A percentile compares a stretch with the other conserved stretches of the same genome.
Evolutionary conservation across 92 coral and sea anemone species (phyloP).

Genomic region (Zoanthus sociatus): DNA sequence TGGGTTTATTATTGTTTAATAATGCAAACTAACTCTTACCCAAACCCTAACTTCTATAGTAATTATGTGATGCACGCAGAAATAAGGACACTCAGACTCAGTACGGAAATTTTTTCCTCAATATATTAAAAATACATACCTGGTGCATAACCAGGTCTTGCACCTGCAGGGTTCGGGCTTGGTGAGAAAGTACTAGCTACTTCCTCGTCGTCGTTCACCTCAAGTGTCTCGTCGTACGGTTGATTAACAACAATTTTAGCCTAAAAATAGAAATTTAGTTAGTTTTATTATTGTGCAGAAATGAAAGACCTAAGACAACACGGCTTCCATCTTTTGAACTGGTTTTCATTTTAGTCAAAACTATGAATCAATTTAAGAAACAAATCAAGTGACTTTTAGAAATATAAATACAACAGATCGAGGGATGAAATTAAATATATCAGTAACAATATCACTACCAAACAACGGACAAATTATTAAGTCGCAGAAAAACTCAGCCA

Average conservation of each 20-base stretch:
- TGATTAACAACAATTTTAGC: conserved; percentile 93
- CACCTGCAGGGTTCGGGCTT: conserved; percentile 91
- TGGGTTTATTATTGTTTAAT: no score
- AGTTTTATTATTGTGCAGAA: neutral
- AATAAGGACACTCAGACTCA: no score
- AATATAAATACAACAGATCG: neutral
- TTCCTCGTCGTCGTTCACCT: conserved; percentile 98
- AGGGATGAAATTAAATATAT: no score
- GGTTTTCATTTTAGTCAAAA: neutral
- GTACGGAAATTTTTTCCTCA: no score
- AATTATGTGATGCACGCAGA: no score
- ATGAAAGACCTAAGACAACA: neutral
- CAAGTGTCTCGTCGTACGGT: conserved; percentile 97
- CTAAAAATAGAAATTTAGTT: conserved; percentile 39
- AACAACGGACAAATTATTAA: neutral
- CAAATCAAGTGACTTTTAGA: neutral
- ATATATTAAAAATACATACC: conserved; percentile 31
- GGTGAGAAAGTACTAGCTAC: conserved; percentile 99
- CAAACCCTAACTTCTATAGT: no score
- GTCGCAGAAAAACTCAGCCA: neutral
- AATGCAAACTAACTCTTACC: no score
- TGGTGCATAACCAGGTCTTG: conserved; percentile 77
- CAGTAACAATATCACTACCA: neutral
- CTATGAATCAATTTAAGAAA: neutral
- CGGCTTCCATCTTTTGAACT: neutral